Percentiles rank a stretch among this genome's conserved stretches.
phyloP scores from a whole-genome alignment of 2,797 vertebrate species.

The Etheostoma nigrum region DNA sequence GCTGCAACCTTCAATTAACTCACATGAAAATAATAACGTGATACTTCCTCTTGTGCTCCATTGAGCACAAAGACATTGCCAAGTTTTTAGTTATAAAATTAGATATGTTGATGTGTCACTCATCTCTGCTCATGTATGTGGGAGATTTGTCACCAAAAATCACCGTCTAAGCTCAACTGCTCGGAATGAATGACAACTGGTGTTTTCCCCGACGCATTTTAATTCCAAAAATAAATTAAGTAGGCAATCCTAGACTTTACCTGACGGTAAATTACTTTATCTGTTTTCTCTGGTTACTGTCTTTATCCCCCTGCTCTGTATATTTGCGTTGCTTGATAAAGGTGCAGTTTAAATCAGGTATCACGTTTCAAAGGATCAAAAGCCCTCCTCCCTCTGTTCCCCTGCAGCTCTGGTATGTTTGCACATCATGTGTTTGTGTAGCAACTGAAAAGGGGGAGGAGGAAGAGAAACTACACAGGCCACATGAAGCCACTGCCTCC shows the following conservation, averaged over 20 bases:
- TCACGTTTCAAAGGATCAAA: conserved; percentile 14
- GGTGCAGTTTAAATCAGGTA: conserved; percentile 27
- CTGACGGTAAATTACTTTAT: not conserved
- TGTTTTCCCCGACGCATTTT: conserved; percentile 38
- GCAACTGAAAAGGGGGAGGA: conserved; percentile 43
- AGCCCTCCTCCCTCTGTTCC: conserved; percentile 34
- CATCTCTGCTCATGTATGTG: conserved; percentile 27
- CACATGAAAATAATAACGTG: not conserved
- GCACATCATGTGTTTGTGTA: conserved; percentile 48
- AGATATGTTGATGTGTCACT: conserved; percentile 7
- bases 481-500: conserved; percentile 55
- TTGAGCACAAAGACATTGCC: not conserved
- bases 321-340: not conserved
- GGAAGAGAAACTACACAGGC: conserved; percentile 43
- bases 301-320: not conserved
- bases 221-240: conserved; percentile 49
- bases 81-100: not conserved
- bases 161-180: not conserved
- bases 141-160: conserved; percentile 33
- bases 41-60: not conserved
- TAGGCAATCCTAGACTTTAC: not conserved
- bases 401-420: conserved; percentile 56
- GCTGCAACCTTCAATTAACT: not conserved
- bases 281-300: not conserved
- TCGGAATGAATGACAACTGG: conserved; percentile 31